Evolutionary conservation across 1,140 invertebrate species (phyloP), one percentile per base, ranked within the genome.

Genomic region (Riptortus pedestris): DNA sequence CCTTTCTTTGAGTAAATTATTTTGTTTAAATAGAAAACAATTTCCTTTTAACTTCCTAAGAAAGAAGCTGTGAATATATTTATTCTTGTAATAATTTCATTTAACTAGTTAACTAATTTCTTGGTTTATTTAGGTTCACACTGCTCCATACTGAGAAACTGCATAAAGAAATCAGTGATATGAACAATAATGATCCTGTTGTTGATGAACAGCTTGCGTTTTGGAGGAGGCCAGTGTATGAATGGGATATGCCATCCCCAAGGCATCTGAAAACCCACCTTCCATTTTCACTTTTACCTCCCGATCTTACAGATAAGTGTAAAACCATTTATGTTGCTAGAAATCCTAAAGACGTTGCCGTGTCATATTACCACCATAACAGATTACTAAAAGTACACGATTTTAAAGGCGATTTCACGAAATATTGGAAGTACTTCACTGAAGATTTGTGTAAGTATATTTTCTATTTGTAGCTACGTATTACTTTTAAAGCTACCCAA

Each of bases 261-360:
- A 73, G 85, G 62, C 84, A 85, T 60, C 83, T 88, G 16, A 87
- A 87, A 66, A 74, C 74, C 28, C 77, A 80, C 67, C 67, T 79
- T 16, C 84, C 85, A 1, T 78, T 88, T 65, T 77, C 80, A 51
- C 74, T 91, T 9, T 71, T 91, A 28, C 86, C 87, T 0, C 83
- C 83, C 1, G 78, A 79, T 67, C 73, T 88, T 11, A 18, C 65
- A 16, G 60, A 69, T 45, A 65, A 47, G 2, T 69, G 58, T 57
- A 69, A 67, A 33, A 63, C 88, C 12, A 78, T 91, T 7, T 90
- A 90, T 70, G 82, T 91, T 0, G 83, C 85, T 2, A 77, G 91
- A 58, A 90, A 93, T 76, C 90, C 90, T 0, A 90, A 90, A 73
- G 90, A 93, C 73, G 85, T 90, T 0, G 86, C 81, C 2, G 87